These are phyloP conservation scores for Anas bernieri DNA, from an alignment of 2,797 vertebrate species.

Conservation along the genomic window DNA sequence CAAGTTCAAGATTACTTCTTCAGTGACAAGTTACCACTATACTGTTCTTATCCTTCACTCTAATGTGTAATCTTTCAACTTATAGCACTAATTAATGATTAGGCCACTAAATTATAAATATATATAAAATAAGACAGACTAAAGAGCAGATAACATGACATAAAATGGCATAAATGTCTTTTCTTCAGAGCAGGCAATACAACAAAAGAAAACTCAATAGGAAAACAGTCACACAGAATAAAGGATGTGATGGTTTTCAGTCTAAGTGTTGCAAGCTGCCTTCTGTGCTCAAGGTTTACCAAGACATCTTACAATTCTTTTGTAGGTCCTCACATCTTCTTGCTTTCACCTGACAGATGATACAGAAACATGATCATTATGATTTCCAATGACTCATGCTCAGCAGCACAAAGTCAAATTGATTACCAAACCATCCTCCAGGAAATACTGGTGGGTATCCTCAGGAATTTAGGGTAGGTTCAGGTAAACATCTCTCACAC, in stretches of 20 bases:
- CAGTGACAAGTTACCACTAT: neutral
- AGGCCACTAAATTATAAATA: no score
- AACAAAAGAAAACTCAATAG: neutral
- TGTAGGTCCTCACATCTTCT: neutral
- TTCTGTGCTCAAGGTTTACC: neutral
- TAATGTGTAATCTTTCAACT: neutral
- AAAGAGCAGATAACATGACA: neutral
- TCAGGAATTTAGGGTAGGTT: slow-evolving; percentile 67
- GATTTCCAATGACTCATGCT: slow-evolving; percentile 42
- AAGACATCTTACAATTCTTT: neutral
- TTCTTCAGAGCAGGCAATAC: neutral
- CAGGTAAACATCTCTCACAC: slow-evolving; percentile 67
- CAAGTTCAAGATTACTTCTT: neutral
- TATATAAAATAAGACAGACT: neutral
- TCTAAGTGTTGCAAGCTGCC: neutral
- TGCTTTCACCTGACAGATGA: neutral
- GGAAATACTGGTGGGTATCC: slow-evolving; percentile 69
- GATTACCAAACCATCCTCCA: slow-evolving; percentile 43
- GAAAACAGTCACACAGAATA: neutral
- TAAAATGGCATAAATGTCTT: neutral
- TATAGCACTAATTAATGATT: neutral
- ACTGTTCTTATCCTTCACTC: no score
- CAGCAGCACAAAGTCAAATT: slow-evolving; percentile 40
- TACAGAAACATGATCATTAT: slow-evolving; percentile 4
- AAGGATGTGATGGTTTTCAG: no score